phyloP scores from a whole-genome alignment of 2,113 vertebrate species.

The Ciconia maguari region DNA sequence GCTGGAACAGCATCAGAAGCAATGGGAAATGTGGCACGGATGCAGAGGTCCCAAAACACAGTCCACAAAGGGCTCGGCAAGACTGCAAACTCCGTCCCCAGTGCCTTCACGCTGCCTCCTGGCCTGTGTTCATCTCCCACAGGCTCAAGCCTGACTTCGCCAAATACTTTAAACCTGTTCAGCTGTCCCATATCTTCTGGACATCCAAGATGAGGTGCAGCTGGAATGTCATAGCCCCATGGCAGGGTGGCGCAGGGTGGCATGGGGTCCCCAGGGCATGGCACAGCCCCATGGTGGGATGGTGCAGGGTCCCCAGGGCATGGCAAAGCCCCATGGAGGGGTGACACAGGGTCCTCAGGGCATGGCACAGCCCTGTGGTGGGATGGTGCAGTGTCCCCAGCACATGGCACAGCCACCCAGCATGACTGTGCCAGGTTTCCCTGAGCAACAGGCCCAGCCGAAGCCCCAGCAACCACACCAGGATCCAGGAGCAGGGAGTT shows the following conservation, averaged over 20 bases:
- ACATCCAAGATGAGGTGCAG: neutral
- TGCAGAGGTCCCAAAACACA: neutral
- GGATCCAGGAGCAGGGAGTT: neutral
- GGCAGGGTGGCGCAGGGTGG: neutral
- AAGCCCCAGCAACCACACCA: accelerated
- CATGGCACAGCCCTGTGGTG: too few species aligned
- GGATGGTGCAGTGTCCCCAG: too few species aligned
- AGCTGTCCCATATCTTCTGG: neutral
- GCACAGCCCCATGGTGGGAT: neutral
- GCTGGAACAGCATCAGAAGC: neutral
- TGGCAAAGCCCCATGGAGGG: neutral
- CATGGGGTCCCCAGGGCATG: neutral
- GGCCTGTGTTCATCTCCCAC: accelerated
- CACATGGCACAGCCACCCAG: neutral
- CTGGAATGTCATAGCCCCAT: neutral
- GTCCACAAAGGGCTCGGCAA: accelerated
- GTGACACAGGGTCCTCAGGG: too few species aligned
- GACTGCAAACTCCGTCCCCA: neutral
- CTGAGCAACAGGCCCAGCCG: neutral
- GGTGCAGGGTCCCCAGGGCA: neutral
- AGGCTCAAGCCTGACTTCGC: neutral
- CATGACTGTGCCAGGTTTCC: neutral
- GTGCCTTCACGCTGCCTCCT: neutral
- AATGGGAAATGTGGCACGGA: accelerated
- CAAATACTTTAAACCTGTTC: neutral